These are phyloP conservation scores for Diabrotica undecimpunctata DNA, from an alignment of 1,140 invertebrate species.

Conservation along the genomic window DNA sequence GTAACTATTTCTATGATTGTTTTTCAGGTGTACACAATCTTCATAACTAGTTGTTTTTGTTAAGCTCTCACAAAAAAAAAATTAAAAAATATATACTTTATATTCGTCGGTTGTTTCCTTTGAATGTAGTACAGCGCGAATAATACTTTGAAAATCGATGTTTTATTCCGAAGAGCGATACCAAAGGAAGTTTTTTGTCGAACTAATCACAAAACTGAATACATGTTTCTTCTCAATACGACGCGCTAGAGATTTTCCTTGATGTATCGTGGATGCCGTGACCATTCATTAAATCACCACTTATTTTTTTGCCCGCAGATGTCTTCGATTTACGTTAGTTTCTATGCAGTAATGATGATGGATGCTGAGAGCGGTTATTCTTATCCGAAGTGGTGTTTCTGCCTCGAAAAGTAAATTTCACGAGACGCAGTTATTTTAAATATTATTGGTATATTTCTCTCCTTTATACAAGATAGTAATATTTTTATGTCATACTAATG, in stretches of 20 bases:
- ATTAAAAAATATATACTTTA: too few relatives aligned
- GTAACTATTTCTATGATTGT: too few relatives aligned
- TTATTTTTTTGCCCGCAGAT: not conserved
- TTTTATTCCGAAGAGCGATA: not conserved
- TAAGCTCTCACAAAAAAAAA: too few relatives aligned
- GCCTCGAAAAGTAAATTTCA: too few relatives aligned
- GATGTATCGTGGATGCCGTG: not conserved
- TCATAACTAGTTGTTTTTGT: too few relatives aligned
- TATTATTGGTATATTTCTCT: too few relatives aligned
- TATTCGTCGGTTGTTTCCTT: not conserved
- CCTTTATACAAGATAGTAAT: too few relatives aligned
- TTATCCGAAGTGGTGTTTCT: too few relatives aligned
- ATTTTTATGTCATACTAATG: too few relatives aligned
- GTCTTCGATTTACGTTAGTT: not conserved
- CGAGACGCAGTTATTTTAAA: too few relatives aligned
- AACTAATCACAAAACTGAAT: slow-evolving; percentile 1
- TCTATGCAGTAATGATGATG: not conserved
- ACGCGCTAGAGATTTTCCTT: slow-evolving; percentile 1
- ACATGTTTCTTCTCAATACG: slow-evolving; percentile 2
- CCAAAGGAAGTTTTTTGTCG: not conserved
- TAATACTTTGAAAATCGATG: slow-evolving; percentile 2
- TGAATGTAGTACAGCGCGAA: not conserved
- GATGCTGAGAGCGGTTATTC: not conserved
- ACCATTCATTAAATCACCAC: not conserved
- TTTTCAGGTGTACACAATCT: too few relatives aligned